A percentile compares a stretch with the other conserved stretches of the same genome.
These are phyloP conservation scores for Auanema sp. DNA, from an alignment of 2,888 invertebrate genomes.

Conservation along the genomic window DNA sequence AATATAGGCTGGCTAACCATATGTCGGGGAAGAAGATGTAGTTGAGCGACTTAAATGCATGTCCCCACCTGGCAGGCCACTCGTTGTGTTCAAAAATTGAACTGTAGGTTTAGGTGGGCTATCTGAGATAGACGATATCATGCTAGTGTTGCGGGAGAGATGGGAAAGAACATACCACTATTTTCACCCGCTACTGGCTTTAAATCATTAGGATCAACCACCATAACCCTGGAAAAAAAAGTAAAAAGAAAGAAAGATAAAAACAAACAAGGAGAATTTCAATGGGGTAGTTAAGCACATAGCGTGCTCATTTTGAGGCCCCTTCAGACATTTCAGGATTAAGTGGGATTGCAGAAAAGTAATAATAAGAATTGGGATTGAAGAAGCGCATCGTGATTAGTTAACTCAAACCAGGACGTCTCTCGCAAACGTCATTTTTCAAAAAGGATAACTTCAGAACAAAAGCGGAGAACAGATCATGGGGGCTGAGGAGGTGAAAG, in stretches of 20 bases:
- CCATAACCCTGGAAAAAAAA: slow-evolving; percentile 8
- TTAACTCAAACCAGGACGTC: too few relatives aligned
- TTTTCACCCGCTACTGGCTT: too few relatives aligned
- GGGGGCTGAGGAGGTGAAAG: too few relatives aligned
- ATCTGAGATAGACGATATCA: background rate
- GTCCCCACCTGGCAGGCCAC: slow-evolving; percentile 20
- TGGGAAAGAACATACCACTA: too few relatives aligned
- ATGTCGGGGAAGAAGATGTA: background rate
- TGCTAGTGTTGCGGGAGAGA: slow-evolving; percentile 1
- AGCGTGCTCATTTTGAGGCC: slow-evolving; percentile 7
- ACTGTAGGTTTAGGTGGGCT: background rate
- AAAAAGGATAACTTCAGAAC: too few relatives aligned
- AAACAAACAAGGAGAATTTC: background rate
- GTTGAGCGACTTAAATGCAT: slow-evolving; percentile 9
- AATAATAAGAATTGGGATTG: background rate
- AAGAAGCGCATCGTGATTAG: too few relatives aligned
- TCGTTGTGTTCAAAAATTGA: slow-evolving; percentile 3
- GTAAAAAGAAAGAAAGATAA: background rate
- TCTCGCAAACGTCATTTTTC: too few relatives aligned
- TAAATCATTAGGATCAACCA: background rate
- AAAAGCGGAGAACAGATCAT: too few relatives aligned
- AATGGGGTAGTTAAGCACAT: background rate
- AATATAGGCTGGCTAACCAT: background rate
- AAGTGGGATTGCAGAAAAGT: slow-evolving; percentile 16
- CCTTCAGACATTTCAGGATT: slow-evolving; percentile 21